A percentile compares a stretch with the other conserved stretches of the same genome.
phyloP scores from a whole-genome alignment of 35 echinoderm and acorn worm genomes.

The Apostichopus californicus region DNA sequence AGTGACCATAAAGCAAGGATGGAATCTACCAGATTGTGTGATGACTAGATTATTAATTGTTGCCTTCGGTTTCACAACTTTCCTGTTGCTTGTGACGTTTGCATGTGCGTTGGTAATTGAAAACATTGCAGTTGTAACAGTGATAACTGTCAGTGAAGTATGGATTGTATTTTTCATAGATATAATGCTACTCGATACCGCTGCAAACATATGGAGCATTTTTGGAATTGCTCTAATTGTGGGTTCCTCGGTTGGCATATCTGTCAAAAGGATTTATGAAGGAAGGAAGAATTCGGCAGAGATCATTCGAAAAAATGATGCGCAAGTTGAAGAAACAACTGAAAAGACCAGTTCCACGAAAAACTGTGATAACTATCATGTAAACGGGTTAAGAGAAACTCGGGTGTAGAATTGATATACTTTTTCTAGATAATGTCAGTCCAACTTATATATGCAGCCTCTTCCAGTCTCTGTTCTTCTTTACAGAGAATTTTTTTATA shows the following conservation, averaged over 20 bases:
- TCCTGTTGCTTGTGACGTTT: background rate
- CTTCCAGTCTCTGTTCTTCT: no score
- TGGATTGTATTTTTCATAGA: slow-evolving; percentile 38
- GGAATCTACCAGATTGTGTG: slow-evolving; percentile 17
- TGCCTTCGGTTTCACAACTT: background rate
- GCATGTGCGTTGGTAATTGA: background rate
- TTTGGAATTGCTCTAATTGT: slow-evolving; percentile 6
- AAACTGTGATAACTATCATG: background rate
- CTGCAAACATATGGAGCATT: background rate
- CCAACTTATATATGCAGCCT: no score
- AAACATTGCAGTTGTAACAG: slow-evolving; percentile 1
- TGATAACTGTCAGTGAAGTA: slow-evolving; percentile 17
- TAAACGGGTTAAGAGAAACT: background rate
- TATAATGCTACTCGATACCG: background rate
- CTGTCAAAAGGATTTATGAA: slow-evolving; percentile 13
- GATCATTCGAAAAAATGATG: background rate
- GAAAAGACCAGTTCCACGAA: background rate
- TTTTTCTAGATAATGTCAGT: no score
- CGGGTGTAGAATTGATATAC: background rate
- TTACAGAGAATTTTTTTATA: no score
- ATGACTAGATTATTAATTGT: background rate
- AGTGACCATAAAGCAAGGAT: background rate
- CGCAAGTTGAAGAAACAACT: background rate
- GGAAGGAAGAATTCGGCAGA: background rate
- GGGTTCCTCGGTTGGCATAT: background rate